Evolutionary conservation across 2,113 vertebrate species (phyloP), one percentile per base, ranked within the genome.

Genomic region (Oncorhynchus masou): DNA sequence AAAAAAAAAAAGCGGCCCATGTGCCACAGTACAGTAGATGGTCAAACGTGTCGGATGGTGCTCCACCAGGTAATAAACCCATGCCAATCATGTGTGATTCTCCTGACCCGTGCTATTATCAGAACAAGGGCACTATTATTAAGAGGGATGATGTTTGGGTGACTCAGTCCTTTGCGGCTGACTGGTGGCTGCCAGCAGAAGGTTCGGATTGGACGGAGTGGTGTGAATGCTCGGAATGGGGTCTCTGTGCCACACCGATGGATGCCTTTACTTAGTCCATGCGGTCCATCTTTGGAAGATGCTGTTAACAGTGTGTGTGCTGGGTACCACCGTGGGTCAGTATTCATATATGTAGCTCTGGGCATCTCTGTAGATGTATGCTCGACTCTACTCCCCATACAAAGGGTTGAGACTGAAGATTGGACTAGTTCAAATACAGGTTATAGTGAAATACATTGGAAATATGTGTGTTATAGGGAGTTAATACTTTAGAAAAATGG

Each of bases 161-260:
- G 67, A 68, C 31, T 34, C 22, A 4, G 45, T 68, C 54, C 51
- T 29, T 73, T 27, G 11, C n/a, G 71, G 65, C 64, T 67, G 67
- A 16, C 31, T 15, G 13, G 67, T 11, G n/a, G 4, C 39, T 24
- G 78, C 34, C 75, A 57, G 25, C 73, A 79, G 74, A 68, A 60
- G 34, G 48, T 34, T 39, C 77, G 22, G 60, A 69, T 22, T 49
- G 66, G 22, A 76, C 78, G 4, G 3, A 1, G 3, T 78, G 60
- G 70, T 69, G 77, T 74, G 74, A 83, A 73, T 31, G n/a, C 66
- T 77, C 83, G 68, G 75, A 81, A 57, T 60, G 11, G 70, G 79
- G 16, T 76, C 57, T 48, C 70, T 83, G 39, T 62, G 70, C 60
- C 31, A 76, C 31, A 3, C 51, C 77, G 79, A 88, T 78, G 45